phyloP scores from a whole-genome alignment of 2,113 vertebrate genomes.

The Serinus canaria region DNA sequence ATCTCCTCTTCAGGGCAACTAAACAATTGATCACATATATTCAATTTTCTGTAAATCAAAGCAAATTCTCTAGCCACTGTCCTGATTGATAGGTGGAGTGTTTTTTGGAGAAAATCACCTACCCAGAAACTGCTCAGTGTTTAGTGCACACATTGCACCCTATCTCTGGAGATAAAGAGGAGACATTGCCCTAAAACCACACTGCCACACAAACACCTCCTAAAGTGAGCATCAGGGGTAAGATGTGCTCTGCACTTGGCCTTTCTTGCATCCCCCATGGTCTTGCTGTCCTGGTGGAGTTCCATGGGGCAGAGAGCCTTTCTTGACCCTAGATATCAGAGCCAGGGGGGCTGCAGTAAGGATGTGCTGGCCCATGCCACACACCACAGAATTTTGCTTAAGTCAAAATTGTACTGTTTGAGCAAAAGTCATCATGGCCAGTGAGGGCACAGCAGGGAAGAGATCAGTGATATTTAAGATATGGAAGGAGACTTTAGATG shows the following conservation, averaged over 20 bases:
- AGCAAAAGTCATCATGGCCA: background rate
- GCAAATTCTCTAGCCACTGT: background rate
- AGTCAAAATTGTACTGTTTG: background rate
- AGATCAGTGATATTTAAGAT: background rate
- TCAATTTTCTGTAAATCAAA: background rate
- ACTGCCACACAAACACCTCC: accelerated
- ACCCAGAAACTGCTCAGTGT: background rate
- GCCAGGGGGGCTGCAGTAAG: background rate
- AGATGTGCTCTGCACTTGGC: accelerated
- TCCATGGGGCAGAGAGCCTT: background rate
- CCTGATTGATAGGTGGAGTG: background rate
- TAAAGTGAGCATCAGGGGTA: background rate
- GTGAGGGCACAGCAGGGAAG: background rate
- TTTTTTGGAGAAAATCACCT: background rate
- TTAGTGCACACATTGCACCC: background rate
- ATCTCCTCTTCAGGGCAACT: background rate
- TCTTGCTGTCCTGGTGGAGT: background rate
- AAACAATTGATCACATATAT: background rate
- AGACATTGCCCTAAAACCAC: background rate
- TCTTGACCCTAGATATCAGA: background rate
- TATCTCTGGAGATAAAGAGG: background rate
- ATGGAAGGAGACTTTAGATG: background rate
- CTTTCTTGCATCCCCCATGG: background rate
- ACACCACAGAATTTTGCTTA: background rate
- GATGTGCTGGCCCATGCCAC: background rate